Conservation (phyloP, 2,113 vertebrate genomes). For the Anser brachyrhynchus region DNA sequence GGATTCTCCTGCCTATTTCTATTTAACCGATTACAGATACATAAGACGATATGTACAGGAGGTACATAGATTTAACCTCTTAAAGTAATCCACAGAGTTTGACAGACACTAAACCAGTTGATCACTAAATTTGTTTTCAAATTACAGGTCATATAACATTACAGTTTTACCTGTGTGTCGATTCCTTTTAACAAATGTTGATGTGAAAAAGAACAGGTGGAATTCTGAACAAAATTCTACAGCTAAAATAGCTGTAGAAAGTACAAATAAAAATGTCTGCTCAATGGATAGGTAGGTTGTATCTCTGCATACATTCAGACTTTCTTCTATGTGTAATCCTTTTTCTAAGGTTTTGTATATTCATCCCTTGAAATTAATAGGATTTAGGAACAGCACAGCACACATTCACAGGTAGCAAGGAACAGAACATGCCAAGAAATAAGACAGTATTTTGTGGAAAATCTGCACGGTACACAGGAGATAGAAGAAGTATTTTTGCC, state of each 20-base stretch:
- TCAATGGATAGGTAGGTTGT: not conserved
- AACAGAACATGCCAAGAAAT: not conserved
- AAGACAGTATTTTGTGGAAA: not conserved
- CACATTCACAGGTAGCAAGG: not conserved
- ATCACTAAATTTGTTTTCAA: not conserved
- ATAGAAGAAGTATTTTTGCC: not conserved
- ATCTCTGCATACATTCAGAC: not conserved
- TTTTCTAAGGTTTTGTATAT: not conserved
- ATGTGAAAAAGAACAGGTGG: not conserved
- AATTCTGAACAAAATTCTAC: not conserved
- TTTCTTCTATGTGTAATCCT: not conserved
- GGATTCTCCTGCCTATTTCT: not conserved
- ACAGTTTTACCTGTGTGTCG: not conserved
- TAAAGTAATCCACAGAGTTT: not conserved
- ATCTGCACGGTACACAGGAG: not conserved
- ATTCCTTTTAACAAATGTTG: not conserved
- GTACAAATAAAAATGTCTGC: not conserved
- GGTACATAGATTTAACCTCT: not conserved
- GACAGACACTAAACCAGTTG: not conserved
- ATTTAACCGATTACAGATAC: not conserved
- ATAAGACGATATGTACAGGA: not conserved
- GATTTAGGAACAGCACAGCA: not conserved
- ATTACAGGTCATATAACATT: not conserved
- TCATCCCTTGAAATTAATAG: not conserved
- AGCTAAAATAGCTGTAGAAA: not conserved